Conservation (phyloP, 1,140 invertebrate genomes). For the Trypoxylus dichotomus region DNA sequence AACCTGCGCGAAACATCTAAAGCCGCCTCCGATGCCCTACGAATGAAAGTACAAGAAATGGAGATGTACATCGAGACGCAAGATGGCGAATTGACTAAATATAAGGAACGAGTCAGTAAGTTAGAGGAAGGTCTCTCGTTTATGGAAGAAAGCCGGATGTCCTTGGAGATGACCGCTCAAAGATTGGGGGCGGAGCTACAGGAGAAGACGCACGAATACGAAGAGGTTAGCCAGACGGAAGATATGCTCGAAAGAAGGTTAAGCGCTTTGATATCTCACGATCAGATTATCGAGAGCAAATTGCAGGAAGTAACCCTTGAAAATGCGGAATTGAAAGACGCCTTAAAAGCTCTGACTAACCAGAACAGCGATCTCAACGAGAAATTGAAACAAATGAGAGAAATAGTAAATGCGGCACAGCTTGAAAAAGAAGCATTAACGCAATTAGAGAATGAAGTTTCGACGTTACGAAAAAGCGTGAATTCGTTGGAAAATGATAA, state of each 20-base stretch:
- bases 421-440: not conserved
- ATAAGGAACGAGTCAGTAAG: slow-evolving; percentile 60
- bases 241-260: slow-evolving; percentile 59
- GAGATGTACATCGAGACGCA: slow-evolving; percentile 73
- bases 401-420: slow-evolving; percentile 34
- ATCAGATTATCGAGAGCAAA: slow-evolving; percentile 61
- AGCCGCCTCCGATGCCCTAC: slow-evolving; percentile 38
- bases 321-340: slow-evolving; percentile 60
- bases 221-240: slow-evolving; percentile 59
- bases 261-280: slow-evolving; percentile 58
- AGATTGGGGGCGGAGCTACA: slow-evolving; percentile 59
- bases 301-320: slow-evolving; percentile 59
- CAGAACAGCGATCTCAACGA: slow-evolving; percentile 55
- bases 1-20: slow-evolving; percentile 52
- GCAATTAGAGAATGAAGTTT: slow-evolving; percentile 51
- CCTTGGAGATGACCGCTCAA: slow-evolving; percentile 59
- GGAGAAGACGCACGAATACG: slow-evolving; percentile 57
- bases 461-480: slow-evolving; percentile 42
- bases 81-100: slow-evolving; percentile 66
- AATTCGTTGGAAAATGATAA: slow-evolving; percentile 55
- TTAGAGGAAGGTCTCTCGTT: slow-evolving; percentile 62
- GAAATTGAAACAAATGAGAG: slow-evolving; percentile 57
- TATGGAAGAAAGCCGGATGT: slow-evolving; percentile 59
- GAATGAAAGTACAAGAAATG: slow-evolving; percentile 71
- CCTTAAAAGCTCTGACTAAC: slow-evolving; percentile 51